Base-by-base conservation (phyloP, 2,888 invertebrate genomes). In the Aphrophora alni region DNA sequence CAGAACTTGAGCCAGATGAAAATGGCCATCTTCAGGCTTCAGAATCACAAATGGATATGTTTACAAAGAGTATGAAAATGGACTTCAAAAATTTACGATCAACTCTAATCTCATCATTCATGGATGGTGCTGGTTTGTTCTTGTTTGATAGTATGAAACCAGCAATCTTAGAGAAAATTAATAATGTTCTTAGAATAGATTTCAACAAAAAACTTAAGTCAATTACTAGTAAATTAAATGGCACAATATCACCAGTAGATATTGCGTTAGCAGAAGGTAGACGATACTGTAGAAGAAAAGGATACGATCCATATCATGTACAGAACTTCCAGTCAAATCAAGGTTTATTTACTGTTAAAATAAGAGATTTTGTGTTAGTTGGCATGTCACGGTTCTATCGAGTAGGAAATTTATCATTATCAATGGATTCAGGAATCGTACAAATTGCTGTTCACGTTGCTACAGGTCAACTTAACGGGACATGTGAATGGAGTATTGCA, bases 121-220 rank as follows among this genome's bases (percentile, higher is more conserved):
- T 44, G 17, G 44, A 44, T 14, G 14, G 44, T 44, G 44, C 44
- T 44, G 44, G 44, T 44, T 14, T 44, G 12, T 44, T 44, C 17
- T 90, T 97, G 12, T 97, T 97, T 85, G 95, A 96, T 87, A 94
- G 95, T 5, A 94, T 97, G 85, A 97, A 97, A 87, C 96, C 96
- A 0, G 93, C 94, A 83, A 92, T 97, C 83, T 89, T 97, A 21
- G 92, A 91, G 83, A 94, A 95, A 89, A 94, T 95, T 0, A 95
- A 96, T 86, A 91, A 91, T 0, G 93, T 94, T 87, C 90, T 95
- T 0, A 91, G 95, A 84, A 90, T 89, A 0, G 93, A 94, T 87
- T 92, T 97, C 0, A 95, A 97, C 87, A 90, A 91, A 12, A 92
- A 95, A 86, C 91, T 96, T 28, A 91, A 92, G 24, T 92, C 93